phyloP scores from a whole-genome alignment of 2,888 invertebrate species.

The Athalia rosae region DNA sequence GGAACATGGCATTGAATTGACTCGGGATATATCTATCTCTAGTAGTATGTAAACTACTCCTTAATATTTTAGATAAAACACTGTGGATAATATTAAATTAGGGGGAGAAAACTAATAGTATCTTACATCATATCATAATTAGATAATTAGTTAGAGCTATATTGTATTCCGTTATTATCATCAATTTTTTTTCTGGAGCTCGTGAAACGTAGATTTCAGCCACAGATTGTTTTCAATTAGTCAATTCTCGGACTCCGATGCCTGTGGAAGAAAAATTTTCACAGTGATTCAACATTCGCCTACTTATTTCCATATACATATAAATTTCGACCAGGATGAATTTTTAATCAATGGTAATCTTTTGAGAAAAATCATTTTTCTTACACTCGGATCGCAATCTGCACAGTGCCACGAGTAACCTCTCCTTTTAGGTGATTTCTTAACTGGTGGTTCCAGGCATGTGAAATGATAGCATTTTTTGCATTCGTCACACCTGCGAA shows the following conservation, averaged over 20 bases:
- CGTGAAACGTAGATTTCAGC: conserved; percentile 48
- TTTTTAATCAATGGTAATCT: neutral
- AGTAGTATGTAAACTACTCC: neutral
- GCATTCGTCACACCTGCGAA: conserved; percentile 91
- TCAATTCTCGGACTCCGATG: conserved; percentile 71
- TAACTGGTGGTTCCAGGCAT: conserved; percentile 94
- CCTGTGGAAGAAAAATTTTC: conserved; percentile 65
- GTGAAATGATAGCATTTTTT: conserved; percentile 92
- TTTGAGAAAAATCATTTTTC: conserved; percentile 55
- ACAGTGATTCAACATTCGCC: no score
- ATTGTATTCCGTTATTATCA: conserved; percentile 14
- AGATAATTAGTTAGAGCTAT: conserved; percentile 24
- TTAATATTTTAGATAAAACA: conserved; percentile 18
- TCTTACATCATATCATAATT: conserved; percentile 14
- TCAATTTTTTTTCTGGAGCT: neutral
- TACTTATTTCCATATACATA: neutral
- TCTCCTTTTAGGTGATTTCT: conserved; percentile 94
- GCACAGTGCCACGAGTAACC: conserved; percentile 98
- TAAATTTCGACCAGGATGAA: conserved; percentile 16
- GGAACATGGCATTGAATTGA: conserved; percentile 13
- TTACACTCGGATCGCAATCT: conserved; percentile 93
- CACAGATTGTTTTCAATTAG: conserved; percentile 48
- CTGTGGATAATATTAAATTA: conserved; percentile 29
- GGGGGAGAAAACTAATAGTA: conserved; percentile 20
- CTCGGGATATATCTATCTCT: conserved; percentile 11